Percentiles rank a stretch among this genome's conserved stretches.
These are phyloP conservation scores for Eupithecia exiguata DNA, from an alignment of 2,888 invertebrate species.

Conservation along the genomic window DNA sequence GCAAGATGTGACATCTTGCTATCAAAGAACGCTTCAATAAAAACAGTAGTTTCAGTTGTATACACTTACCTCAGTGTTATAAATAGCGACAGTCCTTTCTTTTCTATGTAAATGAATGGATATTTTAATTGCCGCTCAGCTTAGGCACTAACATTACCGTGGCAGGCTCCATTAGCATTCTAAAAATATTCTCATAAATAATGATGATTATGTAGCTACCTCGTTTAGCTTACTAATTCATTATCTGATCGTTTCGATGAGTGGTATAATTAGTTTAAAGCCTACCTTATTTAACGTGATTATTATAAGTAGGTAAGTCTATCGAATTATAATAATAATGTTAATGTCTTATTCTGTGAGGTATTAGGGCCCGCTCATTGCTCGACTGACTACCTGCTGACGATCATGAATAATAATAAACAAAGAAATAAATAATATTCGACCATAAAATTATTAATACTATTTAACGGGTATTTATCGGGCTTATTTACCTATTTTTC, in stretches of 20 bases:
- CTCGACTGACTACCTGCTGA: too few species aligned
- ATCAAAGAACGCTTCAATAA: neutral
- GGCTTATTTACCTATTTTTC: too few species aligned
- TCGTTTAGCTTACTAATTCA: neutral
- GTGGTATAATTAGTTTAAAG: neutral
- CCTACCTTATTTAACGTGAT: too few species aligned
- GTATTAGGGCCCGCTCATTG: too few species aligned
- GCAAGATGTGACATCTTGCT: neutral
- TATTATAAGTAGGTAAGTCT: too few species aligned
- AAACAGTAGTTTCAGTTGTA: neutral
- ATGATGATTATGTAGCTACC: neutral
- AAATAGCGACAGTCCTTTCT: neutral
- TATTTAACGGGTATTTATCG: too few species aligned
- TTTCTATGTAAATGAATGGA: neutral
- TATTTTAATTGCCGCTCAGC: neutral
- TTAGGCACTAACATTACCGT: too few species aligned
- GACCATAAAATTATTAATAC: too few species aligned
- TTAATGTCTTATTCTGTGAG: too few species aligned
- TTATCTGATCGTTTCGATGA: neutral
- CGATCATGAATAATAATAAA: too few species aligned
- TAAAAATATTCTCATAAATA: neutral
- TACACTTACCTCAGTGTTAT: neutral
- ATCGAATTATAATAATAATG: too few species aligned
- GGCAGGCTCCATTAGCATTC: neutral
- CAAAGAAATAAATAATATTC: too few species aligned